A percentile compares a stretch with the other conserved stretches of the same genome.
Conservation (phyloP, 2,113 vertebrate species). For the Emydocephalus ijimae region DNA sequence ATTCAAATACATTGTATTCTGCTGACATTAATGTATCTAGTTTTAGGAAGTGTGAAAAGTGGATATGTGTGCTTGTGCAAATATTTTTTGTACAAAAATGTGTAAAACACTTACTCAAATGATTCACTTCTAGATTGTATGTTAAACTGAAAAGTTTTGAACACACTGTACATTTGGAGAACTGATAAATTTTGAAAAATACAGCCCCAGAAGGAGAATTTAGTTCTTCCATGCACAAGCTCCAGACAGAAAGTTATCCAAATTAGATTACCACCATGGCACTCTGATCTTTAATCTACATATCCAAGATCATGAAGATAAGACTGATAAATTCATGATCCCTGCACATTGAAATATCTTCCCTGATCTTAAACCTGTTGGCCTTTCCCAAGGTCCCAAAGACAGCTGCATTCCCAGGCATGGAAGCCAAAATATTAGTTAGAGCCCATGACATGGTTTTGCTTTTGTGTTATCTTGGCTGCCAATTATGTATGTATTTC, state of each 20-base stretch:
- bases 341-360: neutral
- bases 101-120: neutral
- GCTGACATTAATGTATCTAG: neutral
- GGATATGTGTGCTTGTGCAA: neutral
- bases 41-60: neutral
- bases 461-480: neutral
- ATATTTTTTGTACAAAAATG: neutral
- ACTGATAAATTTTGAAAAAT: neutral
- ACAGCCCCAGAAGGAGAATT: neutral
- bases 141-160: neutral
- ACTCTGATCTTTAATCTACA: neutral
- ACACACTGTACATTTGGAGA: neutral
- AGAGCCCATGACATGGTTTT: neutral
- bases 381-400: neutral
- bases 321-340: neutral
- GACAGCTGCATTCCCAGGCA: neutral
- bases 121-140: neutral
- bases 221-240: neutral
- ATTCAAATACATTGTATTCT: neutral
- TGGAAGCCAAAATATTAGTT: neutral
- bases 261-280: neutral
- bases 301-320: neutral
- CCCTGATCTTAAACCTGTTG: neutral
- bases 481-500: neutral
- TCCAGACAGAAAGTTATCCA: neutral